phyloP scores from a whole-genome alignment of 2,797 vertebrate genomes.

The Helicolenus hilgendorfi region DNA sequence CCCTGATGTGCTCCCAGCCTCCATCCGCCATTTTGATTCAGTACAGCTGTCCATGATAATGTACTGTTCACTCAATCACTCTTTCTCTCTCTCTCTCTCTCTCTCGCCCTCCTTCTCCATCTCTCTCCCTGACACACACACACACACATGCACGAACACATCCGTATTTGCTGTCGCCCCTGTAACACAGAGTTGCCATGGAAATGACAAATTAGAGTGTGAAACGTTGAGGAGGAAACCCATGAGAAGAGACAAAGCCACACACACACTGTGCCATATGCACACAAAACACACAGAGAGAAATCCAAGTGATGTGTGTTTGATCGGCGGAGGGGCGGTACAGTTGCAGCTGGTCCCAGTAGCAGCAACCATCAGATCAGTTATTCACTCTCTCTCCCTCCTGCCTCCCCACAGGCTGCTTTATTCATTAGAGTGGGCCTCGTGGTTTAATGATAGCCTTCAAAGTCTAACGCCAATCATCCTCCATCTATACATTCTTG shows the following conservation, averaged over 20 bases:
- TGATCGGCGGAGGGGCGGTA: slow-evolving; percentile 50
- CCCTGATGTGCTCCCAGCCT: slow-evolving; percentile 85
- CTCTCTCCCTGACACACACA: slow-evolving; percentile 55
- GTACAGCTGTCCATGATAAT: slow-evolving; percentile 90
- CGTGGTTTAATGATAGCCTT: slow-evolving; percentile 64
- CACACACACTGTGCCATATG: slow-evolving; percentile 14
- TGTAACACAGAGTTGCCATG: slow-evolving; percentile 75
- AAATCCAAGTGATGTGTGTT: slow-evolving; percentile 58
- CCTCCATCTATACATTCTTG: slow-evolving; percentile 40
- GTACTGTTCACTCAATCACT: slow-evolving; percentile 89
- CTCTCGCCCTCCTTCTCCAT: slow-evolving; percentile 69
- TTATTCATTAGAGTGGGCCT: slow-evolving; percentile 68
- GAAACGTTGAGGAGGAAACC: slow-evolving; percentile 67
- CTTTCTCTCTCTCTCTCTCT: slow-evolving; percentile 71
- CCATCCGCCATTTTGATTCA: slow-evolving; percentile 91
- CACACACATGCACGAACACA: slow-evolving; percentile 46
- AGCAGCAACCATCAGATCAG: slow-evolving; percentile 64
- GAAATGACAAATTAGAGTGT: slow-evolving; percentile 77
- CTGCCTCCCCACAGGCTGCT: slow-evolving; percentile 55
- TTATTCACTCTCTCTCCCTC: slow-evolving; percentile 35
- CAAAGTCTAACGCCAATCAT: slow-evolving; percentile 57
- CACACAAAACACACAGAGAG: slow-evolving; percentile 32
- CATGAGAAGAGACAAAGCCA: slow-evolving; percentile 62
- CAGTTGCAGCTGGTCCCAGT: slow-evolving; percentile 71
- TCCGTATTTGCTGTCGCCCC: slow-evolving; percentile 64